A percentile compares a stretch with the other conserved stretches of the same genome.
Conservation (phyloP, 2,888 invertebrate species). For the Mesorhabditis sp. region DNA sequence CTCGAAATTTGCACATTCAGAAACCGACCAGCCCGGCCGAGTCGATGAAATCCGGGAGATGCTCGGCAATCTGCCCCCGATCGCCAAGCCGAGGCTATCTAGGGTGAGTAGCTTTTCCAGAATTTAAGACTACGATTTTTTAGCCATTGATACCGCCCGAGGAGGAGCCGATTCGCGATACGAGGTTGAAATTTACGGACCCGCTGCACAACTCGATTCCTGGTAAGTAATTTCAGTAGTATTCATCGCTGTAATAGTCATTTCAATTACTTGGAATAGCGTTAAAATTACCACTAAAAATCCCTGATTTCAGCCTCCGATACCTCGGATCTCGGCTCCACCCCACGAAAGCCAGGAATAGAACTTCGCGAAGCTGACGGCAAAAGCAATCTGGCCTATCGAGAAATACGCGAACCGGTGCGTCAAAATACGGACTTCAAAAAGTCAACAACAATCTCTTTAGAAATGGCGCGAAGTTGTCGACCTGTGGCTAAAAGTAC, state of each 20-base stretch:
- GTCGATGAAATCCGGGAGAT: constrained; percentile 3
- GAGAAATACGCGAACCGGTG: background rate
- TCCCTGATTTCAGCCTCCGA: background rate
- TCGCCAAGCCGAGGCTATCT: constrained; percentile 24
- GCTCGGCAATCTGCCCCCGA: constrained; percentile 27
- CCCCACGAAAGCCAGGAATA: background rate
- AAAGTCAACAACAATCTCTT: background rate
- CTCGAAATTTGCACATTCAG: too few relatives aligned
- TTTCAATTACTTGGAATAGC: background rate
- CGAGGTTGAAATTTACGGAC: constrained; percentile 37
- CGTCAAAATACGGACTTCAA: background rate
- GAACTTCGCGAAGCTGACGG: background rate
- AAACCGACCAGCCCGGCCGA: too few relatives aligned
- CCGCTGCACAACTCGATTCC: constrained; percentile 51
- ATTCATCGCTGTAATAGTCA: background rate
- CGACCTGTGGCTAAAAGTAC: background rate
- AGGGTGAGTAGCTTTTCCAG: constrained; percentile 12
- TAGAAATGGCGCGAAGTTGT: background rate
- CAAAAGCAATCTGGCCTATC: background rate
- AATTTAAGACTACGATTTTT: background rate
- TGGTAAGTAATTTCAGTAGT: constrained; percentile 27
- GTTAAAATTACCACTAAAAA: background rate
- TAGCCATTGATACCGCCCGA: too few relatives aligned
- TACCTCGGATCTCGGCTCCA: constrained; percentile 3
- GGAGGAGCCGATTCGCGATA: background rate